Evolutionary conservation across 1,140 invertebrate species (phyloP).

Genomic region (Neomicropteryx cornuta): DNA sequence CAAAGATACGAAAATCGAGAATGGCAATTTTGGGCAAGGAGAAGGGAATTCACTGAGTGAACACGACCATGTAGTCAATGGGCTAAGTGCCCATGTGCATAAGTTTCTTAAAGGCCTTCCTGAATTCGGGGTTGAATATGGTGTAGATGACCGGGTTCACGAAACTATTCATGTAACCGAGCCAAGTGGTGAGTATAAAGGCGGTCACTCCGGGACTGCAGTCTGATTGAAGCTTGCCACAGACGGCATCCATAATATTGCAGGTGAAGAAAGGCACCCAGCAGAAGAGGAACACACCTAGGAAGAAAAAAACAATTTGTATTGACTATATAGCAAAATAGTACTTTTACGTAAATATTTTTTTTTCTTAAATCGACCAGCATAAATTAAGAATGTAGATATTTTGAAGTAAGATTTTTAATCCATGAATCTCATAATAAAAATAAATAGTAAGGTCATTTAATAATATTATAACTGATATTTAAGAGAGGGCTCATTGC

Average conservation of each 20-base stretch:
- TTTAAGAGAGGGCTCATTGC: too few relatives aligned
- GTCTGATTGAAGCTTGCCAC: slow-evolving; percentile 66
- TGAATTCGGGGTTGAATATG: slow-evolving; percentile 98
- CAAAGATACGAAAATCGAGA: too few relatives aligned
- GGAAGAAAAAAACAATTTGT: slow-evolving; percentile 15
- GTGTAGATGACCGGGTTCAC: slow-evolving; percentile 99
- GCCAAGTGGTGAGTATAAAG: slow-evolving; percentile 94
- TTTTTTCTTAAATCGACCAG: neutral
- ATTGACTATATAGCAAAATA: slow-evolving; percentile 4
- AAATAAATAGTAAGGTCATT: too few relatives aligned
- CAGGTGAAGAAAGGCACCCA: slow-evolving; percentile 99
- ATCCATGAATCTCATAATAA: too few relatives aligned
- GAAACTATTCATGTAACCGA: slow-evolving; percentile 98
- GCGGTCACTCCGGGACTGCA: slow-evolving; percentile 80
- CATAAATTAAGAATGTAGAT: neutral
- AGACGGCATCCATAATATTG: slow-evolving; percentile 93
- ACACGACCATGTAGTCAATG: slow-evolving; percentile 36
- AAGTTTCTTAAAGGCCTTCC: slow-evolving; percentile 96
- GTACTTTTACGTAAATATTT: neutral
- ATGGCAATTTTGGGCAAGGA: too few relatives aligned
- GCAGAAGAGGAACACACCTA: slow-evolving; percentile 89
- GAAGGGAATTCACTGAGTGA: slow-evolving; percentile 15
- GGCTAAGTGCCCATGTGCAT: slow-evolving; percentile 53
- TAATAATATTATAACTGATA: too few relatives aligned
- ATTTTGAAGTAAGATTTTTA: neutral